Evolutionary conservation across 2,888 invertebrate species (phyloP), one percentile per base, ranked within the genome.

Genomic region (Dryomyza anilis): DNA sequence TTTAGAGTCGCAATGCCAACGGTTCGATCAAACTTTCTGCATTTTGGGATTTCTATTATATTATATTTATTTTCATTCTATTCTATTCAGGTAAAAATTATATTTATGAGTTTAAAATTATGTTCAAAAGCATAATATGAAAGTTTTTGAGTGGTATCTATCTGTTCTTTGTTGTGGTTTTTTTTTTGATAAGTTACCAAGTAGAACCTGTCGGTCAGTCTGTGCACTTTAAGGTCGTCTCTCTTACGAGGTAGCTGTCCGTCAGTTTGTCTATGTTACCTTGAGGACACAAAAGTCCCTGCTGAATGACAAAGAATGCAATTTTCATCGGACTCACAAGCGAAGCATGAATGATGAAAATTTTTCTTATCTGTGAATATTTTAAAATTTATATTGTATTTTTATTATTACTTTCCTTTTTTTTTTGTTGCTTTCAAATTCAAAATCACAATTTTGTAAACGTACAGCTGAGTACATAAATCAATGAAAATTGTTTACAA

Each of bases 81-180:
- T 21, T 53, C 16, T 39, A 52, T 33, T 39, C 61, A 53, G 61
- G 61, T 61, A 61, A 27, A 43, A 53, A 21, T 61, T 52, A 21
- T 53, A 61, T 61, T 53, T 61, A 61, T 60, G 52, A 52, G 60
- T 60, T 39, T 52, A 43, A 29, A 61, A 53, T 23, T 53, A 25
- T 29, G 61, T 43, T 52, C 25, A 53, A 61, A 46, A 46, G 10
- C n/a, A 36, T 50, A 60, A 60, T 50, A 36, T 50, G 19, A 53
- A 61, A 61, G 61, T 61, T 61, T 27, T 27, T 16, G 53, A 61
- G 52, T 52, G 36, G 58, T 21, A 29, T 21, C 48, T 29, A 33
- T 39, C 39, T 39, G 4, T 2, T 39, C n/a, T n/a, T 6, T 39
- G 4, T 39, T 7, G 39, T 4, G 3, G 3, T 7, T n/a, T 7